Conservation (phyloP, 2,797 vertebrate genomes). For the Hybognathus amarus region DNA sequence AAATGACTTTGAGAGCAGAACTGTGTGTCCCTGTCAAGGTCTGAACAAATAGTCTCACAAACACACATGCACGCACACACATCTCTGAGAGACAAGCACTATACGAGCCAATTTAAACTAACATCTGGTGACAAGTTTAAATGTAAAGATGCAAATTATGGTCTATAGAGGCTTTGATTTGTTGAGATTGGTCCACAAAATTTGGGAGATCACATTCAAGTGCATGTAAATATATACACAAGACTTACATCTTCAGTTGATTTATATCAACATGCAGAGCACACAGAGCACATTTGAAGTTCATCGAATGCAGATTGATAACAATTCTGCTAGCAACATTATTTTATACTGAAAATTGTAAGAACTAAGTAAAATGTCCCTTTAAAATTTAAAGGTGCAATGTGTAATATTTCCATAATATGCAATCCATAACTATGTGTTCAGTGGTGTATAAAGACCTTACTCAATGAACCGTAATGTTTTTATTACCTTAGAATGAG, state of each 20-base stretch:
- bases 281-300: background rate
- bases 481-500: too few relatives aligned
- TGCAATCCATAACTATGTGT: too few relatives aligned
- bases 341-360: background rate
- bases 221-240: background rate
- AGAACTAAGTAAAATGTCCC: background rate
- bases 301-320: background rate
- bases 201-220: background rate
- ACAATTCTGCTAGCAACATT: background rate
- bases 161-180: background rate
- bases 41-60: conserved; percentile 19
- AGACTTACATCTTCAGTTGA: background rate
- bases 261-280: background rate
- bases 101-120: background rate
- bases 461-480: too few relatives aligned
- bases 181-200: background rate
- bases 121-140: background rate
- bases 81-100: background rate
- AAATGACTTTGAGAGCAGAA: conserved; percentile 47
- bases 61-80: background rate
- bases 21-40: conserved; percentile 30
- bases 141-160: background rate
- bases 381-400: background rate
- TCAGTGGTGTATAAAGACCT: too few relatives aligned
- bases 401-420: too few relatives aligned